Evolutionary conservation across 2,888 invertebrate genomes (phyloP), one percentile per base, ranked within the genome.

Genomic region (Helobdella robusta): DNA sequence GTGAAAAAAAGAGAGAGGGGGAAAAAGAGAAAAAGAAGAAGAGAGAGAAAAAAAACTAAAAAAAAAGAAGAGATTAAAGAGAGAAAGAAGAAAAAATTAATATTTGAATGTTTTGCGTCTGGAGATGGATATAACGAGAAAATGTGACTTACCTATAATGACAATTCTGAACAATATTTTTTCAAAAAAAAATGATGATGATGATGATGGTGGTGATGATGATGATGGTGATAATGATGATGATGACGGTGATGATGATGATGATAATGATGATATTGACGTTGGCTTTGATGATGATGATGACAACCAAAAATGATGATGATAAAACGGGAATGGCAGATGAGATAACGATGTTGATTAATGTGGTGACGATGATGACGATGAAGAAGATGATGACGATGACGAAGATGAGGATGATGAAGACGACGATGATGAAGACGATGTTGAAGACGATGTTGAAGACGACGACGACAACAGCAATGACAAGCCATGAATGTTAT

Each of bases 311-410:
- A n/a, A n/a, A n/a, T n/a, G n/a, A n/a, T n/a, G n/a, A n/a, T n/a
- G n/a, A n/a, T n/a, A n/a, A n/a, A n/a, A 18, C 36, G 59, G 35
- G 30, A 25, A 34, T 59, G 30, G 35, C 44, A 18, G 44, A 23
- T 11, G 44, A 15, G 23, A 40, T 5, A 25, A 32, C 20, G 25
- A 32, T 46, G 46, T n/a, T 28, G 46, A 25, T 48, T 46, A 46
- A 30, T 46, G 3, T 28, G 48, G 5, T 62, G 62, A 30, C 30
- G 62, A 32, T 48, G 50, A n/a, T 62, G 62, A 50, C 50, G 50
- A 50, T 62, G 50, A 52, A 1, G 50, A 3, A 40, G 60, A 4
- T 30, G n/a, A n/a, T n/a, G n/a, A n/a, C 8, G 5, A 58, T 30
- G 58, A 58, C n/a, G 20, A 6, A n/a, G 20, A 50, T n/a, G 20